Conservation (phyloP, 2,113 vertebrate species). For the human (Homo sapiens) region DNA sequence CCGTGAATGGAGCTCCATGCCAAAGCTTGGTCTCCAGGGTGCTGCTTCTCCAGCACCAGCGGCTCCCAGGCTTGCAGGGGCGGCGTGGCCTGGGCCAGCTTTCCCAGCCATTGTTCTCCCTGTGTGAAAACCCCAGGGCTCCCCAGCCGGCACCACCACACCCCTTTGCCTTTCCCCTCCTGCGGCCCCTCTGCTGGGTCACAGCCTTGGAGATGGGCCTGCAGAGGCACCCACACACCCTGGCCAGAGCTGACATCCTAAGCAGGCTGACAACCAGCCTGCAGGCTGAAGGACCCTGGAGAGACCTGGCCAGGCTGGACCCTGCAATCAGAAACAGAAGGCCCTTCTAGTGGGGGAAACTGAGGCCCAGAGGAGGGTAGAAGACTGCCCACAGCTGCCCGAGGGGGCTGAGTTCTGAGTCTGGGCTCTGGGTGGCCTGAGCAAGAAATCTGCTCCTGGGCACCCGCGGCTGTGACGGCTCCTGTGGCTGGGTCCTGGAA, state of each 20-base stretch:
- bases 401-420: not conserved
- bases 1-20: not conserved
- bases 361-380: not conserved
- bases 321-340: not conserved
- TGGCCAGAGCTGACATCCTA: too few species aligned
- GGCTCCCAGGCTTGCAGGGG: not conserved
- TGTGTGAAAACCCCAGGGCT: not conserved
- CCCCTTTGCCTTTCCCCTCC: not conserved
- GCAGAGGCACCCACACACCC: not conserved
- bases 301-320: accelerated
- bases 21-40: not conserved
- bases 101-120: not conserved
- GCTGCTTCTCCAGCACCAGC: accelerated
- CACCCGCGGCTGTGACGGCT: not conserved
- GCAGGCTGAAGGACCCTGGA: not conserved
- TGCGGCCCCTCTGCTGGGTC: not conserved
- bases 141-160: not conserved
- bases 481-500: too few species aligned
- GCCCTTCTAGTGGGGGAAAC: not conserved
- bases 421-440: not conserved
- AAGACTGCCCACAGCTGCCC: not conserved
- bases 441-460: not conserved
- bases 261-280: not conserved
- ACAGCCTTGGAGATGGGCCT: not conserved
- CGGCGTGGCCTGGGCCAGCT: accelerated